These are phyloP conservation scores for Aplysia californica DNA, from an alignment of 1,140 invertebrate species.

Conservation along the genomic window DNA sequence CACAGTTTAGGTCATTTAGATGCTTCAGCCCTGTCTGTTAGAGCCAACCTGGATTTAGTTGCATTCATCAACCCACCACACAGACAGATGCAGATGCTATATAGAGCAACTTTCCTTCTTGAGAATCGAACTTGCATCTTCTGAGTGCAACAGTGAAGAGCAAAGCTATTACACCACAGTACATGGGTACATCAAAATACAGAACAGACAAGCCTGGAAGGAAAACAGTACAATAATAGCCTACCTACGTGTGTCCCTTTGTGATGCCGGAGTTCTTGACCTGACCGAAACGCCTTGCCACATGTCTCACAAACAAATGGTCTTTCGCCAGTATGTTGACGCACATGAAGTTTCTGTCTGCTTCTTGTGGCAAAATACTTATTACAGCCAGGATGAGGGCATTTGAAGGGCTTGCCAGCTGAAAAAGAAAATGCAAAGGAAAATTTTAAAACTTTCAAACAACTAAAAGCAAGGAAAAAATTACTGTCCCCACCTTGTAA, in stretches of 20 bases:
- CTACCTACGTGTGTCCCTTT: not conserved
- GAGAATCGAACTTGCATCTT: no score
- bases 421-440: not conserved
- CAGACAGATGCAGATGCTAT: no score
- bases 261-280: not conserved
- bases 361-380: slow-evolving; percentile 1
- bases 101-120: no score
- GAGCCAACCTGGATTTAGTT: no score
- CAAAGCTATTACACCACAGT: no score
- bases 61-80: no score
- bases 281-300: slow-evolving; percentile 8
- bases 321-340: slow-evolving; percentile 5
- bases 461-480: no score
- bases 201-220: not conserved
- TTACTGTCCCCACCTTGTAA: no score
- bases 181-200: not conserved
- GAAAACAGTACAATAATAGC: not conserved
- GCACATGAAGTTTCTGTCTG: slow-evolving; percentile 6
- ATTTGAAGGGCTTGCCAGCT: slow-evolving; percentile 11
- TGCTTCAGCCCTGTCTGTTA: no score
- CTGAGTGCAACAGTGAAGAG: no score
- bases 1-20: no score
- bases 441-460: not conserved
- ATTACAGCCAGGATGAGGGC: slow-evolving; percentile 8
- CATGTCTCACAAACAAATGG: slow-evolving; percentile 11